Evolutionary conservation across 2,113 vertebrate species (phyloP).

Genomic region (Mionectes macconnelli): DNA sequence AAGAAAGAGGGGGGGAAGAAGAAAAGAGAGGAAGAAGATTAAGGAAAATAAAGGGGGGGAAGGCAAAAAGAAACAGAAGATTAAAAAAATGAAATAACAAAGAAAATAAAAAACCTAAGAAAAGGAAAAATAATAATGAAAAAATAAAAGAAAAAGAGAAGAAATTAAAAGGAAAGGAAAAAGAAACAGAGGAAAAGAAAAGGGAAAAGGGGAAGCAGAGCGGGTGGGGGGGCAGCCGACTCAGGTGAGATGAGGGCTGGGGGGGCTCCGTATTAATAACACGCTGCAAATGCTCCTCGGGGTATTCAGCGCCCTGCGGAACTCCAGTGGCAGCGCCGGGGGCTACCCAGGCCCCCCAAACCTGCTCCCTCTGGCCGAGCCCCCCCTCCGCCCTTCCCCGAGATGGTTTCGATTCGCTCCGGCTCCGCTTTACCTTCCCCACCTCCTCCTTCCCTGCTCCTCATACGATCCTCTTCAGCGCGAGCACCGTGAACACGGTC

Average conservation of each 20-base stretch:
- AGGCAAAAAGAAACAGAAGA: neutral
- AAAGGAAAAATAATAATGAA: neutral
- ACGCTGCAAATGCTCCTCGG: neutral
- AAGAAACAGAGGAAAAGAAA: too few relatives aligned
- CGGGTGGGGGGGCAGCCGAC: neutral
- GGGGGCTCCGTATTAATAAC: neutral
- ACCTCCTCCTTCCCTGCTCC: neutral
- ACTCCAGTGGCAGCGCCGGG: neutral
- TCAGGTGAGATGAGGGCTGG: neutral
- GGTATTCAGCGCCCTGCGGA: neutral
- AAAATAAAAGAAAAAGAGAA: neutral
- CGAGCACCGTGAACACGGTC: neutral
- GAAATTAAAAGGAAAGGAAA: neutral
- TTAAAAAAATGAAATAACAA: neutral
- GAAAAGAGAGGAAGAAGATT: too few relatives aligned
- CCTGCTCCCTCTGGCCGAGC: too few relatives aligned
- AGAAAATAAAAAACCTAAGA: accelerated
- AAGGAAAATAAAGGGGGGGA: neutral
- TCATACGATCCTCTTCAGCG: neutral
- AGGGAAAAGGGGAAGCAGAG: neutral
- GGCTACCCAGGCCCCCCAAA: neutral
- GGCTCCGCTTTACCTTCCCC: neutral
- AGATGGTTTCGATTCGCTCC: neutral
- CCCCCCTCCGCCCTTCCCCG: neutral
- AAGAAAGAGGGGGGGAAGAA: too few relatives aligned